phyloP scores from a whole-genome alignment of 1,140 invertebrate species.

The Sycobia sp. region DNA sequence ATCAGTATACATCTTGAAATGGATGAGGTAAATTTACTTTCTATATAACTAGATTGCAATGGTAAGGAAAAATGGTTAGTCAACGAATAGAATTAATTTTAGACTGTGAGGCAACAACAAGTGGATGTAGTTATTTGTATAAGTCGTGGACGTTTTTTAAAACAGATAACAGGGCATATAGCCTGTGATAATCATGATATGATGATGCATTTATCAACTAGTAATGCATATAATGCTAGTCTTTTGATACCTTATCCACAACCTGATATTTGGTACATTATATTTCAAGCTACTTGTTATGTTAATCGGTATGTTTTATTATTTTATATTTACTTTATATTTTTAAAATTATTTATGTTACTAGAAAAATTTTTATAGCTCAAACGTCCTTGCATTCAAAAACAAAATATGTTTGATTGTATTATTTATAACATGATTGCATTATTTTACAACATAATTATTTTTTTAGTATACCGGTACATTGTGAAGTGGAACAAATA shows the following conservation, averaged over 20 bases:
- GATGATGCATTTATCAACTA: slow-evolving; percentile 52
- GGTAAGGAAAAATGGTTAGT: too few species aligned
- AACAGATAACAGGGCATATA: slow-evolving; percentile 45
- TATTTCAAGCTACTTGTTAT: slow-evolving; percentile 56
- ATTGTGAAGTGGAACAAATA: slow-evolving; percentile 58
- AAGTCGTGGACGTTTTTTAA: slow-evolving; percentile 52
- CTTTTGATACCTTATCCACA: slow-evolving; percentile 64
- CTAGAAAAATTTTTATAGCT: background rate
- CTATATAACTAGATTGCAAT: background rate
- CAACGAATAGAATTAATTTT: slow-evolving; percentile 38
- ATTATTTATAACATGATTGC: too few species aligned
- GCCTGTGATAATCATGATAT: slow-evolving; percentile 50
- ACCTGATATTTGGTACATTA: slow-evolving; percentile 63
- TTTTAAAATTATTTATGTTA: too few species aligned
- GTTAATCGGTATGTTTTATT: slow-evolving; percentile 45
- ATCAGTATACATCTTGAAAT: slow-evolving; percentile 57
- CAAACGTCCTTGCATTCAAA: background rate
- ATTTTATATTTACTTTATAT: too few species aligned
- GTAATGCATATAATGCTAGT: slow-evolving; percentile 44
- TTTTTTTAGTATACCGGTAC: slow-evolving; percentile 48
- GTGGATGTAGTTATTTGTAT: slow-evolving; percentile 55
- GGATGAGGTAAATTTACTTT: slow-evolving; percentile 43
- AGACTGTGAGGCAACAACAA: slow-evolving; percentile 54
- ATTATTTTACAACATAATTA: too few species aligned
- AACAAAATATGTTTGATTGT: slow-evolving; percentile 11